phyloP scores from a whole-genome alignment of 1,140 invertebrate species.

The Hesperophylax magnus region DNA sequence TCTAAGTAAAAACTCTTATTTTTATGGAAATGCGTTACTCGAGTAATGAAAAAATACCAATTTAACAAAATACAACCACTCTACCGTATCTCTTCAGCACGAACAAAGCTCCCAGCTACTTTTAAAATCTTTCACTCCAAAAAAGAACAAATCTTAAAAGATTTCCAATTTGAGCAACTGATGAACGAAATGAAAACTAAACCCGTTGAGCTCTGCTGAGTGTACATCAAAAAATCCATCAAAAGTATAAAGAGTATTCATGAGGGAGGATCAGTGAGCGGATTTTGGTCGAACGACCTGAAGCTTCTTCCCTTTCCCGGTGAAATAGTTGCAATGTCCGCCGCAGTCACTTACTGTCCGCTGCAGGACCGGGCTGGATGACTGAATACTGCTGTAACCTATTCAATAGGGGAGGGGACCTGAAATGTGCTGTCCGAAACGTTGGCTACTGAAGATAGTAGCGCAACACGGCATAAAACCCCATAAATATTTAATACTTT shows the following conservation, averaged over 20 bases:
- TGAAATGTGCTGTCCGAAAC: too few relatives aligned
- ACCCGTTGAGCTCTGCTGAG: neutral
- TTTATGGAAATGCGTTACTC: too few relatives aligned
- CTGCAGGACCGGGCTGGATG: neutral
- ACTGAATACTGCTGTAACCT: too few relatives aligned
- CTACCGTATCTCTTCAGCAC: too few relatives aligned
- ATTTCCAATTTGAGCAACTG: constrained; percentile 11
- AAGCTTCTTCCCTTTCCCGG: constrained; percentile 1
- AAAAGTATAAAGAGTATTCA: neutral
- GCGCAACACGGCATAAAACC: too few relatives aligned
- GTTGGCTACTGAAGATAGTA: too few relatives aligned
- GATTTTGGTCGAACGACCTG: constrained; percentile 14
- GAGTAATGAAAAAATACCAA: too few relatives aligned
- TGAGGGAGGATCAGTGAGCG: neutral
- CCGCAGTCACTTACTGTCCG: neutral
- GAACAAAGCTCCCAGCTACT: too few relatives aligned
- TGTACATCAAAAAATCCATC: constrained; percentile 13
- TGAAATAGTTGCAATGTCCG: constrained; percentile 17
- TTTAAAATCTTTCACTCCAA: too few relatives aligned
- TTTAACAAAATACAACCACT: too few relatives aligned
- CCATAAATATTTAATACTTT: too few relatives aligned
- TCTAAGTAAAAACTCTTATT: neutral
- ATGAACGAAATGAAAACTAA: constrained; percentile 3
- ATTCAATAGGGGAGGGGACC: too few relatives aligned
- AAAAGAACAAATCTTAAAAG: neutral